phyloP scores from a whole-genome alignment of 2,797 vertebrate genomes.

The Hyperoplus lanceolatus region DNA sequence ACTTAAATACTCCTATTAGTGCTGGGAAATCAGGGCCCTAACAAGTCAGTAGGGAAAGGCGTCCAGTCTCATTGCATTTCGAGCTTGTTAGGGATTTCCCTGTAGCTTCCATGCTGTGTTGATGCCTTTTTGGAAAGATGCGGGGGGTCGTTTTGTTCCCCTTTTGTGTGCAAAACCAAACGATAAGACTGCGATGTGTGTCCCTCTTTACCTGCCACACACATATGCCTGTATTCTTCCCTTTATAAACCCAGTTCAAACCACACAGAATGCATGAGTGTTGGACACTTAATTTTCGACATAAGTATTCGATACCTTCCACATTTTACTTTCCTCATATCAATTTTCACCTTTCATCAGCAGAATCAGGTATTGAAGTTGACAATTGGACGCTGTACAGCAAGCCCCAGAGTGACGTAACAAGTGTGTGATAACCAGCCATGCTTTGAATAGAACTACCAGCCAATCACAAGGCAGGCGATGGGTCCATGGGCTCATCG shows the following conservation, averaged over 20 bases:
- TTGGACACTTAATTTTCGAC: background rate
- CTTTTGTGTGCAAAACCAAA: conserved; percentile 51
- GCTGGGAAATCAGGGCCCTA: conserved; percentile 78
- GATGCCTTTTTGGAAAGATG: conserved; percentile 73
- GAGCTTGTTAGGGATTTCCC: conserved; percentile 82
- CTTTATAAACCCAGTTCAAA: background rate
- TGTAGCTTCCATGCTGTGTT: conserved; percentile 76
- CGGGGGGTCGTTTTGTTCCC: conserved; percentile 47
- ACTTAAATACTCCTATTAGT: conserved; percentile 84
- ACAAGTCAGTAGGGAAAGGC: conserved; percentile 82
- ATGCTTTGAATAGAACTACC: conserved; percentile 30
- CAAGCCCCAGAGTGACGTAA: conserved; percentile 52
- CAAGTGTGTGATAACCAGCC: conserved; percentile 21
- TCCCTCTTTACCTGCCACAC: conserved; percentile 21
- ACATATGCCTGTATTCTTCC: background rate
- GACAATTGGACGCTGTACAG: conserved; percentile 26
- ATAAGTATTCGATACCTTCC: background rate
- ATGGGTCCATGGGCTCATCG: conserved; percentile 63
- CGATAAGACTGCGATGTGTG: conserved; percentile 8
- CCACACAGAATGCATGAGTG: background rate
- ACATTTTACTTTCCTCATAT: conserved; percentile 21
- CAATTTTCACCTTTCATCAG: conserved; percentile 24
- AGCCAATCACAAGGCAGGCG: conserved; percentile 56
- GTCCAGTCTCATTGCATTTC: conserved; percentile 80
- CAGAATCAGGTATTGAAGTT: conserved; percentile 21